Percentiles rank a stretch among this genome's conserved stretches.
phyloP scores from a whole-genome alignment of 1,140 invertebrate genomes.

The Pseudobourletiella spinata region DNA sequence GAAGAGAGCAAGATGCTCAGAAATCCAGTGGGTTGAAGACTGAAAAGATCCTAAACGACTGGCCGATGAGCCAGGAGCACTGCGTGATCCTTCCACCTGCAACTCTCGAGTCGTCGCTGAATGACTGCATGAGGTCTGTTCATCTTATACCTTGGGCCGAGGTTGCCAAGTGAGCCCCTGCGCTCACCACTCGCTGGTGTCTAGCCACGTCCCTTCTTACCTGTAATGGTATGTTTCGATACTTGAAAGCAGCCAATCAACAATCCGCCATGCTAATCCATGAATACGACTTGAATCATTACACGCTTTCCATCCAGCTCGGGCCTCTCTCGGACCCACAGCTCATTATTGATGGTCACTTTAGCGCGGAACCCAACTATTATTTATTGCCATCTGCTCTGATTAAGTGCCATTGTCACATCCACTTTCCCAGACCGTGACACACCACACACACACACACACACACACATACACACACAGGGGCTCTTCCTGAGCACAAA shows the following conservation, averaged over 20 bases:
- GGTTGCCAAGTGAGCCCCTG: background rate
- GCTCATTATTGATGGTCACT: background rate
- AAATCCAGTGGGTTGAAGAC: background rate
- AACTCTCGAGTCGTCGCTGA: conserved; percentile 12
- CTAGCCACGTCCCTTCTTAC: conserved; percentile 17
- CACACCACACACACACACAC: background rate
- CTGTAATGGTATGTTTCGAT: conserved; percentile 22
- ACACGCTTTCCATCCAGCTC: background rate
- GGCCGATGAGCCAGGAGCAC: background rate
- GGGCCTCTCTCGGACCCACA: background rate
- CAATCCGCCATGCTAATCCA: conserved; percentile 17
- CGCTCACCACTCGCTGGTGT: background rate
- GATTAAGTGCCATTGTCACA: too few species aligned
- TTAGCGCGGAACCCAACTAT: background rate
- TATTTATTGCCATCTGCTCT: background rate
- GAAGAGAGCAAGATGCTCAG: background rate
- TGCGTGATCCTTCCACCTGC: conserved; percentile 13
- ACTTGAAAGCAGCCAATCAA: conserved; percentile 17
- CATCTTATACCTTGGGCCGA: background rate
- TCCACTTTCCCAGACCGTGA: background rate
- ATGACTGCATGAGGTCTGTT: conserved; percentile 21
- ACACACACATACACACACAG: too few species aligned
- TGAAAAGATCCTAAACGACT: background rate
- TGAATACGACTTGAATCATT: conserved; percentile 16
- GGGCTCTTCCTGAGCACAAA: too few species aligned